Evolutionary conservation across 1,140 invertebrate species (phyloP), one percentile per base, ranked within the genome.

Genomic region (Gonatopus flavifemur): DNA sequence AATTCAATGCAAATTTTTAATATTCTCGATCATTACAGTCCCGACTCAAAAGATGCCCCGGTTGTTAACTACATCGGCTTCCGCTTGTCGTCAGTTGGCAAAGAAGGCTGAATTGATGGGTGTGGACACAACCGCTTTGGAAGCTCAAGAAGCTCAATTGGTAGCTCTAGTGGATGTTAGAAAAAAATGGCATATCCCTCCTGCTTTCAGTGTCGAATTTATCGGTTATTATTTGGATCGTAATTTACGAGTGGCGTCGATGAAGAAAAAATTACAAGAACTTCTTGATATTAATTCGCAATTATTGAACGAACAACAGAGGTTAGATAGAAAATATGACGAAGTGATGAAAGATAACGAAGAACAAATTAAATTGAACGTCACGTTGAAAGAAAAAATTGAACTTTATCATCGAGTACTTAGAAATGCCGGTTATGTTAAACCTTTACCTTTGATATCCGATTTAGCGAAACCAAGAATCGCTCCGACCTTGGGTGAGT

Each of bases 41-140:
- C 93, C 93, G 8, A 94, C 92, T 3, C 92, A 96, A 72, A 97
- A 97, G 77, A 91, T 96, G 87, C 91, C 93, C 1, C 81, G 94
- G 20, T 76, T 94, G 54, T 71, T 98, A 33, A 93, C 91, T 21
- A 96, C 93, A 1, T 94, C 91, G 59, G 91, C 94, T 1, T 91
- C 90, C 0, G 93, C 93, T 2, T 90, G 93, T 72, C 84, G 88
- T 18, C 86, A 88, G 56, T 83, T 98, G 45, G 76, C 91, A 39
- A 81, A 81, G 32, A 98, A 98, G 79, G 92, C 94, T 0, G 90
- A 92, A 70, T 77, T 95, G 8, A 94, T 96, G 87, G 94, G 93
- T 1, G 84, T 96, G 1, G 87, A 93, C 70, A 88, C 85, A 4
- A 81, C 83, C 35, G 84, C 86, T 1, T 68, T 91, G 35, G 90